These are phyloP conservation scores for Drosophila sturtevanti DNA, from an alignment of 1,140 invertebrate species.

Conservation along the genomic window DNA sequence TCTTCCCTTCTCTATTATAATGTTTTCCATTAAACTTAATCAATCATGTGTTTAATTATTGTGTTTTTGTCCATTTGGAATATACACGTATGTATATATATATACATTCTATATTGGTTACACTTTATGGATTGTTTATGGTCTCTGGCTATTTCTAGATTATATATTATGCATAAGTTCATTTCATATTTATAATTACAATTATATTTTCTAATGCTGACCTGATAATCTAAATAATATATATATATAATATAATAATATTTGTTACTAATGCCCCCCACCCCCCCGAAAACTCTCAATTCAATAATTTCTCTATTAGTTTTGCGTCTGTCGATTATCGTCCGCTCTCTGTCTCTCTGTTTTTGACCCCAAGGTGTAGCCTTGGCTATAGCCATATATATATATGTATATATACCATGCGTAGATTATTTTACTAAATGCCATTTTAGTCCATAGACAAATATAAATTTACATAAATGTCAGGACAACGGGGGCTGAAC, in stretches of 20 bases:
- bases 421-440: conserved; percentile 2
- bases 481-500: conserved; percentile 17
- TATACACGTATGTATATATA: too few species aligned
- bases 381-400: neutral
- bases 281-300: neutral
- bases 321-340: neutral
- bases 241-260: conserved; percentile 2
- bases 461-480: neutral
- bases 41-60: too few species aligned
- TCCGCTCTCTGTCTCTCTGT: neutral
- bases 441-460: neutral
- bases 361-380: neutral
- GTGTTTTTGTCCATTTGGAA: too few species aligned
- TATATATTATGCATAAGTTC: neutral
- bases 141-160: too few species aligned
- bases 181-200: conserved; percentile 2
- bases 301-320: conserved; percentile 9
- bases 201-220: neutral
- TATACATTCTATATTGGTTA: too few species aligned
- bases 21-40: too few species aligned
- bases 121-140: too few species aligned
- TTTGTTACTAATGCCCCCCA: neutral
- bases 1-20: too few species aligned
- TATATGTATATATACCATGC: neutral
- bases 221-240: neutral